Evolutionary conservation across 1,140 invertebrate genomes (phyloP).

Genomic region (Musca domestica): DNA sequence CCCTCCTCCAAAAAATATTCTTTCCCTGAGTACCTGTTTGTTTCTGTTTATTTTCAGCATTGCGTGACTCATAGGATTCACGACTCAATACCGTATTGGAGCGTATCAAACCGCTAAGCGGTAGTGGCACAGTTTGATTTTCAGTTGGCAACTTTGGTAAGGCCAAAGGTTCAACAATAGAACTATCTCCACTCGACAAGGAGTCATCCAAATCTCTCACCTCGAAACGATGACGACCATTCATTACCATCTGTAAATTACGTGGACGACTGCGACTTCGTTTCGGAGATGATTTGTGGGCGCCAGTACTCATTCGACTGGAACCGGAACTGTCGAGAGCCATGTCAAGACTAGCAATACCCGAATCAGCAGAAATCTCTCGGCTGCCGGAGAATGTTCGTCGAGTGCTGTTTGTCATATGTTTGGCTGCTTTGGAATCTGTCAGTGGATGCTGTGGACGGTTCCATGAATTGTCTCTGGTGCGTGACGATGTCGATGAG

Average conservation of each 20-base stretch:
- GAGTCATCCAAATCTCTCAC: conserved; percentile 62
- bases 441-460: conserved; percentile 25
- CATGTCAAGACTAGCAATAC: conserved; percentile 61
- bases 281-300: conserved; percentile 46
- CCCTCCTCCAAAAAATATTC: too few relatives aligned
- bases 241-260: conserved; percentile 61
- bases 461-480: conserved; percentile 32
- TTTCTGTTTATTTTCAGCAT: conserved; percentile 15
- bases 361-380: conserved; percentile 61
- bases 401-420: conserved; percentile 63
- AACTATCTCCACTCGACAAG: conserved; percentile 58
- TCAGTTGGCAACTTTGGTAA: conserved; percentile 59
- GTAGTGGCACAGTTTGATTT: conserved; percentile 56
- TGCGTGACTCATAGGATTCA: conserved; percentile 36
- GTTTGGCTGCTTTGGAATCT: conserved; percentile 72
- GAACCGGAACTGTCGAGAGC: conserved; percentile 43
- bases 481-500: conserved; percentile 36
- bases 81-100: conserved; percentile 50
- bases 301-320: conserved; percentile 33
- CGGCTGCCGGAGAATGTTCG: conserved; percentile 54
- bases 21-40: too few relatives aligned
- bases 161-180: conserved; percentile 60
- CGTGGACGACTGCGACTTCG: conserved; percentile 55
- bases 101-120: conserved; percentile 42
- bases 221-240: conserved; percentile 61